Conservation (phyloP, 53 echinoderm and acorn worm genomes). For the Astropecten irregularis region DNA sequence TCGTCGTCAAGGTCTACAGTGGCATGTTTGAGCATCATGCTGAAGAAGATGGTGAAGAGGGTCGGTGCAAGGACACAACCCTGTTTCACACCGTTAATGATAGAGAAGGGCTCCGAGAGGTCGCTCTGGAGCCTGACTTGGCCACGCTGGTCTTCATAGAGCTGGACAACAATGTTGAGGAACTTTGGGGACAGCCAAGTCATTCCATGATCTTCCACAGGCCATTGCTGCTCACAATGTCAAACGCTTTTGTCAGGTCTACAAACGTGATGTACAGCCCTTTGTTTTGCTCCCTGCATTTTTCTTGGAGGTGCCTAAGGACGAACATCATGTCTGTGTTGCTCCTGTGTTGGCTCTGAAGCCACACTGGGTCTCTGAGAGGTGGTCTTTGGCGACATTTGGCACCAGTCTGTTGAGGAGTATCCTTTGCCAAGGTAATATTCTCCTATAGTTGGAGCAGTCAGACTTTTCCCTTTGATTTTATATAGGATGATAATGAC, state of each 20-base stretch:
- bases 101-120: slow-evolving; percentile 31
- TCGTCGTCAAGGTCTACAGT: slow-evolving; percentile 17
- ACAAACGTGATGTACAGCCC: slow-evolving; percentile 41
- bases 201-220: slow-evolving; percentile 46
- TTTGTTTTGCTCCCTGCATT: slow-evolving; percentile 38
- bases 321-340: no score
- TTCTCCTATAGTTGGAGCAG: no score
- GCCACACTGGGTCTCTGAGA: no score
- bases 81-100: slow-evolving; percentile 63
- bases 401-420: no score
- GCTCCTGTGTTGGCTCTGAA: no score
- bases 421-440: no score
- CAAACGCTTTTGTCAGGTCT: slow-evolving; percentile 60
- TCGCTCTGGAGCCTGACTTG: not conserved
- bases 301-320: no score
- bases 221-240: slow-evolving; percentile 25
- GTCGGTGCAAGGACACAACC: slow-evolving; percentile 67
- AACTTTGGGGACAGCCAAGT: slow-evolving; percentile 57
- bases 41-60: slow-evolving; percentile 29
- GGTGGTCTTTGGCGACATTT: no score
- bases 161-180: slow-evolving; percentile 52
- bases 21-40: slow-evolving; percentile 20
- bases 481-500: no score
- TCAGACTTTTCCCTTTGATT: no score
- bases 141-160: slow-evolving; percentile 53